Percentiles rank a stretch among this genome's conserved stretches.
phyloP scores from a whole-genome alignment of 2,113 vertebrate species.

The Chaetorhynchus papuensis region DNA sequence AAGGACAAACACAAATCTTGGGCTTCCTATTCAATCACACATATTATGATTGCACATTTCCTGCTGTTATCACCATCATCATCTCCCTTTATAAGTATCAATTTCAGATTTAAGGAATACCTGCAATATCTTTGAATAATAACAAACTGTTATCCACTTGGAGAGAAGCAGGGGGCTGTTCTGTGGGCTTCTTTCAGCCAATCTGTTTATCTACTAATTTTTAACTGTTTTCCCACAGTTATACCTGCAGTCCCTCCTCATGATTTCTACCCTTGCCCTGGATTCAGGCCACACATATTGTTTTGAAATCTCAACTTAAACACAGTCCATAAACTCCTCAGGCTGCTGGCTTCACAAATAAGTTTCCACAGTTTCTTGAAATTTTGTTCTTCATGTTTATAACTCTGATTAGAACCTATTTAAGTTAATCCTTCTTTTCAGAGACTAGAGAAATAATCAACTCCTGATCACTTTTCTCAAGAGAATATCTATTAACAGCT shows the following conservation, averaged over 20 bases:
- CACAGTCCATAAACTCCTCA: neutral
- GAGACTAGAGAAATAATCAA: neutral
- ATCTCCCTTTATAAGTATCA: neutral
- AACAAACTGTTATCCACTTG: neutral
- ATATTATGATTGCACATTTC: accelerated
- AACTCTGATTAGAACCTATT: neutral
- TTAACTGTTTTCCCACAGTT: neutral
- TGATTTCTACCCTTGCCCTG: neutral
- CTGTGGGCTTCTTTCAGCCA: neutral
- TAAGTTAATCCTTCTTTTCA: neutral
- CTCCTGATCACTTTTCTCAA: neutral
- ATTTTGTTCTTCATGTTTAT: neutral
- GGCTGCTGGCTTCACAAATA: neutral
- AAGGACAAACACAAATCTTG: neutral
- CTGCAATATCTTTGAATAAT: neutral
- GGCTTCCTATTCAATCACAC: neutral
- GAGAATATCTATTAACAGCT: neutral
- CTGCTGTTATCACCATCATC: neutral
- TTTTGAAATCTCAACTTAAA: neutral
- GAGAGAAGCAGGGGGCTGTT: accelerated
- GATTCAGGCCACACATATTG: neutral
- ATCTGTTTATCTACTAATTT: neutral
- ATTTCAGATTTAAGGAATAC: neutral
- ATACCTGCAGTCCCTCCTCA: neutral
- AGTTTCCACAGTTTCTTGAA: neutral